phyloP scores from a whole-genome alignment of 2,113 vertebrate genomes.

The Xiphorhynchus elegans region DNA sequence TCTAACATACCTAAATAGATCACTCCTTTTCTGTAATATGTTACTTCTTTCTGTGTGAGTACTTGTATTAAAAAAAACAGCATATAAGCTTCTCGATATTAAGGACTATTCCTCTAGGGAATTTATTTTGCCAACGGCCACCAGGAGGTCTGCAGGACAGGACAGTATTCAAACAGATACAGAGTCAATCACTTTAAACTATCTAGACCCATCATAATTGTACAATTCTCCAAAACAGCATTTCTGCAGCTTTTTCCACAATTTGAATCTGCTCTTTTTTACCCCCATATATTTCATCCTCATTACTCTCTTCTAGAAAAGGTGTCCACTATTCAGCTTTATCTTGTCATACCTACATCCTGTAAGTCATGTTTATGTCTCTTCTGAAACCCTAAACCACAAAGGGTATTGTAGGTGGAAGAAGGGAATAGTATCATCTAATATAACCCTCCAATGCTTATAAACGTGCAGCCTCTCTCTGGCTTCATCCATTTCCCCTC shows the following conservation, averaged over 20 bases:
- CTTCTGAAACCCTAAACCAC: not conserved
- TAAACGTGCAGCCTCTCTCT: not conserved
- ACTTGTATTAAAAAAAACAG: not conserved
- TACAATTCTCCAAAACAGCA: not conserved
- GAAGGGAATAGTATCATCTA: not conserved
- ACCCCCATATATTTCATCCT: not conserved
- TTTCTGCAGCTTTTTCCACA: not conserved
- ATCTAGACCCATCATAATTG: not conserved
- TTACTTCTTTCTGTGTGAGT: not conserved
- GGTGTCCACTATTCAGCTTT: not conserved
- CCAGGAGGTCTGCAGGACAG: not conserved
- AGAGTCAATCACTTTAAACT: not conserved
- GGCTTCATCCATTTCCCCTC: not conserved
- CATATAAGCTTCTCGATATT: not conserved
- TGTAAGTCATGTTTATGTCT: not conserved
- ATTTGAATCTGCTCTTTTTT: not conserved
- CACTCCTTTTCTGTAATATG: not conserved
- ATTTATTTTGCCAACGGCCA: not conserved
- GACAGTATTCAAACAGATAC: not conserved
- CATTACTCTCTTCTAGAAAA: not conserved
- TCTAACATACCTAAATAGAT: not conserved
- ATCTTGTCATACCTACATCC: not conserved
- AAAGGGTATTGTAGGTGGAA: not conserved
- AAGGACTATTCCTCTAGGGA: not conserved
- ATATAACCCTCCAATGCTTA: not conserved